Base-by-base conservation (phyloP, 2,113 vertebrate genomes). In the Lethenteron camtschaticum region DNA sequence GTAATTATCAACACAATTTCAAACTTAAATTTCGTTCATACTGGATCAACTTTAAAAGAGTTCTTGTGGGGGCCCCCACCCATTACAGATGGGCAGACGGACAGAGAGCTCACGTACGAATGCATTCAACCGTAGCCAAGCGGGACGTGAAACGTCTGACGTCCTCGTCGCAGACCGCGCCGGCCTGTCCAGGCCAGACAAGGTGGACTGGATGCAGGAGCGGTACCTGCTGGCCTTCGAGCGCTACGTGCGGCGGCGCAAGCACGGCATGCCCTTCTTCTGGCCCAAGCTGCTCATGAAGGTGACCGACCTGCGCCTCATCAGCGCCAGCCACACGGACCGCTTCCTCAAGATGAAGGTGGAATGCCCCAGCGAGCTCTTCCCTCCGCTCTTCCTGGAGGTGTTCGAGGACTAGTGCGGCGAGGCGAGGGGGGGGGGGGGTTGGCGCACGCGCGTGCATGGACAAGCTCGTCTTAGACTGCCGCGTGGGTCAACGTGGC, bases 221-320 rank as follows among this genome's bases (percentile, higher is more conserved):
- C 85, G 81, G 1, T 88, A 86, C 78, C 85, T 89, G 78, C 83
- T 87, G 80, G 86, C 85, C 68, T 87, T 89, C 24, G 86, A 89
- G 82, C 86, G 87, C 83, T 89, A 89, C 78, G 85, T 89, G 80
- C 87, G 86, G 81, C 84, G 87, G 78, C 85, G 85, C 80, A 87
- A 87, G 85, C 86, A 87, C 85, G 87, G 84, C 86, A 88, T 89
- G 84, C 86, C 85, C 77, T 85, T 86, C 82, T 85, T 85, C 81
- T 85, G 84, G 83, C 84, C 84, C 79, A 85, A 85, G 80, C 83
- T 85, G 80, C 81, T 85, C 76, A 85, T 85, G 84, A 85, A 85
- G 81, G 82, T 85, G 80, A 85, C 84, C 71, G 83, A 85, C 79
- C 81, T 81, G 74, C 83, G 83, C 77, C 84, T 82, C 82, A 84